Conservation (phyloP, 2,113 vertebrate genomes). For the Periophthalmus modestus region DNA sequence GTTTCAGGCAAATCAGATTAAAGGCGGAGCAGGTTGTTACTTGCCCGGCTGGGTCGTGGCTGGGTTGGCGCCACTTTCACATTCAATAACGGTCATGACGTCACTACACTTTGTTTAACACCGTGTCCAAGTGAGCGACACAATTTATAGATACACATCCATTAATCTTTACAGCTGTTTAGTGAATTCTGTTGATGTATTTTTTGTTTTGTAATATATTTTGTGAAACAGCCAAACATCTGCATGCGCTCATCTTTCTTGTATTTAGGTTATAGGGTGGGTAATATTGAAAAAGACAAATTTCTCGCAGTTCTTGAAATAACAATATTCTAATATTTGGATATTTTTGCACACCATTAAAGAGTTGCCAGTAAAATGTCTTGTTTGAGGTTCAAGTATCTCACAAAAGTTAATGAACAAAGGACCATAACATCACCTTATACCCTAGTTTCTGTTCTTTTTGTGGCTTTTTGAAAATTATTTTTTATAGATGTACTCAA, state of each 20-base stretch:
- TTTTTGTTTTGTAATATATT: constrained; percentile 19
- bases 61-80: constrained; percentile 62
- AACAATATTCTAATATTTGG: not conserved
- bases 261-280: not conserved
- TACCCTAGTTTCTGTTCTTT: no score
- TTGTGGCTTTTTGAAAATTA: not conserved
- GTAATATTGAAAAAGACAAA: no score
- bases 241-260: constrained; percentile 5
- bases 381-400: not conserved
- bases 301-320: no score
- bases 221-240: constrained; percentile 31
- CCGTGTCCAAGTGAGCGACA: constrained; percentile 16
- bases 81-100: constrained; percentile 52
- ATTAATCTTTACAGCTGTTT: constrained; percentile 10
- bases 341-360: not conserved
- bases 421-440: no score
- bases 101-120: constrained; percentile 23
- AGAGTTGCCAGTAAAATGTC: not conserved
- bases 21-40: constrained; percentile 36
- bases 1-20: constrained; percentile 70
- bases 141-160: not conserved
- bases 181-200: not conserved
- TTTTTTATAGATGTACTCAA: not conserved
- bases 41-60: constrained; percentile 22
- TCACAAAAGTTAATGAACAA: not conserved